Evolutionary conservation across 92 coral and sea anemone genomes (phyloP).

Genomic region (Hydrozoanthus gracilis): DNA sequence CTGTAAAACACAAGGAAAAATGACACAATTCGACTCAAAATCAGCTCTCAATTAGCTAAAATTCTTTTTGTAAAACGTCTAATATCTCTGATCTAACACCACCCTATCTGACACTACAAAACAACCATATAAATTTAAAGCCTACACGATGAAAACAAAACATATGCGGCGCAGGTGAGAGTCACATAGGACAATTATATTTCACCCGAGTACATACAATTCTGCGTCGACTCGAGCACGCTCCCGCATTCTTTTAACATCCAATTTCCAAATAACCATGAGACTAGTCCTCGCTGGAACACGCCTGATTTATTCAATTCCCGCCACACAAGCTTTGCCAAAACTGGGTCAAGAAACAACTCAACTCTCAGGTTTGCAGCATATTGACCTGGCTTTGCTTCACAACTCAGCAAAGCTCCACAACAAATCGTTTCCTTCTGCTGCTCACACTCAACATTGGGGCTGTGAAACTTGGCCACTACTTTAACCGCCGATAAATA

Average conservation of each 20-base stretch:
- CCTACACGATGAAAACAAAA: no score
- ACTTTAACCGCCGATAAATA: not conserved
- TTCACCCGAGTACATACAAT: not conserved
- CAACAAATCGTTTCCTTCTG: slow-evolving; percentile 8
- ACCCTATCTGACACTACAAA: no score
- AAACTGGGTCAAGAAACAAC: slow-evolving; percentile 62
- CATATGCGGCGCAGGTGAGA: no score
- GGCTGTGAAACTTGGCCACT: slow-evolving; percentile 33
- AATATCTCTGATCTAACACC: no score
- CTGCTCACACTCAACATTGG: slow-evolving; percentile 17
- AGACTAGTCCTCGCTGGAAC: slow-evolving; percentile 56
- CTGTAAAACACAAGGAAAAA: slow-evolving; percentile 16
- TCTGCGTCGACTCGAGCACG: not conserved
- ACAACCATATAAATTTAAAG: no score
- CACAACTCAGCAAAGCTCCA: not conserved
- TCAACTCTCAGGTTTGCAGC: not conserved
- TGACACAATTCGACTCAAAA: not conserved
- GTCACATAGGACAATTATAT: not conserved
- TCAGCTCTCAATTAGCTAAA: no score
- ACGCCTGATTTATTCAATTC: slow-evolving; percentile 48
- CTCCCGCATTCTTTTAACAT: slow-evolving; percentile 2
- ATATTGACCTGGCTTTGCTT: not conserved
- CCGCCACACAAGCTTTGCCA: slow-evolving; percentile 70
- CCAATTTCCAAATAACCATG: slow-evolving; percentile 75
- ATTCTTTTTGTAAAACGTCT: no score